Conservation (phyloP, 2,888 invertebrate genomes). For the Lydus trimaculatus region DNA sequence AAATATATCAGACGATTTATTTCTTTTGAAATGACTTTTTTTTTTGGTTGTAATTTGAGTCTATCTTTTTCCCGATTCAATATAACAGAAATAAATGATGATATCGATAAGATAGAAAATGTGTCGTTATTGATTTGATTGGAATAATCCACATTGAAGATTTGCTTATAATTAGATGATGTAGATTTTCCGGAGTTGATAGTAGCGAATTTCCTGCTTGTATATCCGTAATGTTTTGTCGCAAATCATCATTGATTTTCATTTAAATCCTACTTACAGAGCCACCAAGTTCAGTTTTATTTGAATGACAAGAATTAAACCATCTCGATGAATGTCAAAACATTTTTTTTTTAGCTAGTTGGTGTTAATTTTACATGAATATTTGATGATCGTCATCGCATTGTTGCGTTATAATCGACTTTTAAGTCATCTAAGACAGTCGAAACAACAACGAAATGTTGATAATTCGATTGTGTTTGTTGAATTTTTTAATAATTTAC, state of each 20-base stretch:
- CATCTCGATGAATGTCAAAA: not conserved
- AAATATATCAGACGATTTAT: too few relatives aligned
- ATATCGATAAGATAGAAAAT: not conserved
- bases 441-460: slow-evolving; percentile 14
- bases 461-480: slow-evolving; percentile 1
- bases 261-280: slow-evolving; percentile 25
- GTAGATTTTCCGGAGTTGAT: slow-evolving; percentile 24
- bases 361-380: slow-evolving; percentile 5
- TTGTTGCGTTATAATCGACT: not conserved
- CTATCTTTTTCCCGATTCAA: too few relatives aligned
- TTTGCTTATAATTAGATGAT: slow-evolving; percentile 27
- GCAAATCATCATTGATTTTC: slow-evolving; percentile 31
- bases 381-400: not conserved
- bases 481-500: slow-evolving; percentile 9
- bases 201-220: slow-evolving; percentile 26
- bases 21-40: too few relatives aligned
- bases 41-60: too few relatives aligned
- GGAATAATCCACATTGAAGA: not conserved
- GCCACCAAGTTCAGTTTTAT: not conserved
- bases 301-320: not conserved
- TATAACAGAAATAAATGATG: not conserved
- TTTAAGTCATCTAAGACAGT: not conserved
- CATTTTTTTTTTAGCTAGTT: not conserved
- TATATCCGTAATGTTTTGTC: slow-evolving; percentile 15
- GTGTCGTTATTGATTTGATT: not conserved